A percentile compares a stretch with the other conserved stretches of the same genome.
Evolutionary conservation across 2,113 vertebrate genomes (phyloP).

Genomic region (Halcyon senegalensis): DNA sequence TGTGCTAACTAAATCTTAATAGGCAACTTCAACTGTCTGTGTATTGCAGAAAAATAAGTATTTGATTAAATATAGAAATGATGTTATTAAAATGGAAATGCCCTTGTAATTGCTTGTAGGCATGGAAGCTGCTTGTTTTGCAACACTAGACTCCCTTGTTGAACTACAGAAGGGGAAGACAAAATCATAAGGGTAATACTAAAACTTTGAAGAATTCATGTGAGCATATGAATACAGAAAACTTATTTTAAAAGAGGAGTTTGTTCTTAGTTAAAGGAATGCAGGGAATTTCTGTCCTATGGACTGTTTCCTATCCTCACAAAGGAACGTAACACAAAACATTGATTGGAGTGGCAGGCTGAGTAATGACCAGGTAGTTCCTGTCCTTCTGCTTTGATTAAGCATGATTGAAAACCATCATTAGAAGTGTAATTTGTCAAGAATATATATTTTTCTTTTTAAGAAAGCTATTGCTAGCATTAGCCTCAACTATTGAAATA

Average conservation of each 20-base stretch:
- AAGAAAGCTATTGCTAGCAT: neutral
- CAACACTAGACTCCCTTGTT: neutral
- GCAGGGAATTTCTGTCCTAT: constrained; percentile 81
- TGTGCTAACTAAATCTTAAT: neutral
- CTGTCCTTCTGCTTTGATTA: constrained; percentile 74
- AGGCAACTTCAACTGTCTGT: neutral
- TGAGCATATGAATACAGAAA: constrained; percentile 13
- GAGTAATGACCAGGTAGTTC: constrained; percentile 69
- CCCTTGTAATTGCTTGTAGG: neutral
- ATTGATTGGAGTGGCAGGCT: constrained; percentile 58
- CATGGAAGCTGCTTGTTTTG: neutral
- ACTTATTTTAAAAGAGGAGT: constrained; percentile 60
- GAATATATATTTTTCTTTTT: constrained; percentile 30
- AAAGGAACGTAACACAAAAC: constrained; percentile 68
- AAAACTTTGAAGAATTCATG: neutral
- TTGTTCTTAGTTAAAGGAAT: constrained; percentile 62
- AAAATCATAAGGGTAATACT: neutral
- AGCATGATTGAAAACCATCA: constrained; percentile 61
- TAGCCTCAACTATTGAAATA: neutral
- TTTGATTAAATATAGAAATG: neutral
- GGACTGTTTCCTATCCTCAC: constrained; percentile 68
- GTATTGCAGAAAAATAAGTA: neutral
- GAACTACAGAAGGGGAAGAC: neutral
- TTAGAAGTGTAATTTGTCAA: constrained; percentile 75
- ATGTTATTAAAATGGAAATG: neutral